Conservation (phyloP, 2,888 invertebrate genomes). For the Deroplatys truncata region DNA sequence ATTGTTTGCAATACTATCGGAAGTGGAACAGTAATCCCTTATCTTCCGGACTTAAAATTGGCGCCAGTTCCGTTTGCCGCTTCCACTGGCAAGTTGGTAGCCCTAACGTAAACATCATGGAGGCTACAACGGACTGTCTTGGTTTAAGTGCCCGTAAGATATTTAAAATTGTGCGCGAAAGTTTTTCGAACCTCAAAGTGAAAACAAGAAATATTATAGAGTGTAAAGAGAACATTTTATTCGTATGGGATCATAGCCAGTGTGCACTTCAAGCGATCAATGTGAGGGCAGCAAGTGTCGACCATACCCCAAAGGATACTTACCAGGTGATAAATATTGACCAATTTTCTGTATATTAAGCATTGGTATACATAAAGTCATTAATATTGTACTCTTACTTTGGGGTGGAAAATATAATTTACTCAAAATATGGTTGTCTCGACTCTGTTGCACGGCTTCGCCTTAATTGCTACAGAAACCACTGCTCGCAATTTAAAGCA, state of each 20-base stretch:
- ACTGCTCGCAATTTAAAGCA: too few species aligned
- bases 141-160: constrained; percentile 48
- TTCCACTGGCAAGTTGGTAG: not conserved
- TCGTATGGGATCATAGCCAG: constrained; percentile 62
- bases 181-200: constrained; percentile 51
- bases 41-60: not conserved
- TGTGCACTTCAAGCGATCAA: constrained; percentile 61
- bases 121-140: constrained; percentile 25
- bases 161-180: constrained; percentile 55
- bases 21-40: not conserved
- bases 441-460: too few species aligned
- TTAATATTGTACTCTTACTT: too few species aligned
- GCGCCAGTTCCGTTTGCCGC: not conserved
- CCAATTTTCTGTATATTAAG: not conserved
- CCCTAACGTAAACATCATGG: constrained; percentile 24
- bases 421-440: too few species aligned
- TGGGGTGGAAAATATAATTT: too few species aligned
- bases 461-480: too few species aligned
- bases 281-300: constrained; percentile 46
- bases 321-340: constrained; percentile 56
- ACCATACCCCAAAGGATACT: constrained; percentile 46
- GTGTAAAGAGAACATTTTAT: constrained; percentile 62
- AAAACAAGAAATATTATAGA: constrained; percentile 61
- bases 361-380: not conserved
- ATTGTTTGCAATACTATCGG: not conserved